A percentile compares a stretch with the other conserved stretches of the same genome.
Evolutionary conservation across 2,797 vertebrate species (phyloP).

Genomic region (Loris lydekkerianus): DNA sequence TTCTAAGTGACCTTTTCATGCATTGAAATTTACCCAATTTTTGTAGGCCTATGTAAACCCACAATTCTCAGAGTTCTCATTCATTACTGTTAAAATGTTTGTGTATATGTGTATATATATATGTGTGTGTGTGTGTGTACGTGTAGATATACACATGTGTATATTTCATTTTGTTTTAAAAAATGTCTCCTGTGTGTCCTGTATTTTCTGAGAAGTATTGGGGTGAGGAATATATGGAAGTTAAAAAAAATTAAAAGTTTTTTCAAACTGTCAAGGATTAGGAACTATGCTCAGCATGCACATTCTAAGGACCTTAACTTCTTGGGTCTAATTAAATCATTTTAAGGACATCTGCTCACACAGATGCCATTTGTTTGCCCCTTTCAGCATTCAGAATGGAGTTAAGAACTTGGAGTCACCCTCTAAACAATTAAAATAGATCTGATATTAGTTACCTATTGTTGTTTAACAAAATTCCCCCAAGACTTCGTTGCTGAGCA

Average conservation of each 20-base stretch:
- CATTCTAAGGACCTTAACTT: too few relatives aligned
- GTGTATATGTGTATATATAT: background rate
- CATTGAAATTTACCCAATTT: background rate
- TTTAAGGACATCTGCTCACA: background rate
- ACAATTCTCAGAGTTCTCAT: background rate
- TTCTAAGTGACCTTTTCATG: background rate
- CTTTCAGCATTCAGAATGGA: background rate
- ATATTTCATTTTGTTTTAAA: background rate
- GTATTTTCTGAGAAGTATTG: background rate
- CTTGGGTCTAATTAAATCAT: background rate
- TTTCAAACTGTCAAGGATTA: too few relatives aligned
- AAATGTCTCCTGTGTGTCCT: background rate
- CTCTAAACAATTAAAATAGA: background rate
- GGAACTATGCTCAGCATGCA: background rate
- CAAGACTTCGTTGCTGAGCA: background rate
- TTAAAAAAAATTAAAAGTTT: background rate
- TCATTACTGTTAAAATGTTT: background rate
- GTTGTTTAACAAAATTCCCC: background rate
- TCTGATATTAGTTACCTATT: background rate
- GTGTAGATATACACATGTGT: too few relatives aligned
- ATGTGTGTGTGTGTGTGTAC: fast-evolving
- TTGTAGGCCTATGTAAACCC: background rate
- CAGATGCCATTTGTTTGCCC: background rate
- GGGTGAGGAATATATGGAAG: background rate
- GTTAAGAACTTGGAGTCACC: background rate